phyloP scores from a whole-genome alignment of 2,113 vertebrate genomes.

The Scophthalmus maximus region DNA sequence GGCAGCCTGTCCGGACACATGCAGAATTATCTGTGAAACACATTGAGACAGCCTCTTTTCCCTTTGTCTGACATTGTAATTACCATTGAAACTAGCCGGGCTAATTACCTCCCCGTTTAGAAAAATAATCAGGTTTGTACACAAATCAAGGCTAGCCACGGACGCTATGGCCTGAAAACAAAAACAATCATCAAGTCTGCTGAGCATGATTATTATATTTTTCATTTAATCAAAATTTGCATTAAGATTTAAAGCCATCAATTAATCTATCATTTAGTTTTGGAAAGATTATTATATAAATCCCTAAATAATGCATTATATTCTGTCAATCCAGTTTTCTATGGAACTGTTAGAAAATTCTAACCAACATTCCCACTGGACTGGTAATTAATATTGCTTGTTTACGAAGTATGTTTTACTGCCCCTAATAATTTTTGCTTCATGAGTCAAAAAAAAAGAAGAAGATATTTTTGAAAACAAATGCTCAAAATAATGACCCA shows the following conservation, averaged over 20 bases:
- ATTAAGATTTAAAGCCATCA: conserved; percentile 45
- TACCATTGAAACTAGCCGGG: conserved; percentile 63
- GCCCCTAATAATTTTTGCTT: conserved; percentile 13
- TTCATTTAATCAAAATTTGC: conserved; percentile 52
- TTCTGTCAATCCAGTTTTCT: conserved; percentile 38
- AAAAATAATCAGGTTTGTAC: conserved; percentile 73
- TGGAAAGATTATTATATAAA: conserved; percentile 36
- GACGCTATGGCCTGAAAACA: conserved; percentile 43
- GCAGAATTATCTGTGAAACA: conserved; percentile 57
- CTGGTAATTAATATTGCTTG: conserved; percentile 37
- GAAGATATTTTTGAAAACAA: neutral
- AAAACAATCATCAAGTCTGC: conserved; percentile 53
- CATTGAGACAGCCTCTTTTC: conserved; percentile 66
- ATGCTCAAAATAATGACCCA: neutral
- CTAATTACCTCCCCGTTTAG: conserved; percentile 65
- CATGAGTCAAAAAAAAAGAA: conserved; percentile 9
- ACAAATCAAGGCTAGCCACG: conserved; percentile 64
- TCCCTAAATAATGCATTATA: conserved; percentile 41
- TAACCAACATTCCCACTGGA: conserved; percentile 2
- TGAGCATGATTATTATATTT: conserved; percentile 38
- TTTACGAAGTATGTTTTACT: conserved; percentile 43
- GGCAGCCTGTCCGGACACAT: conserved; percentile 26
- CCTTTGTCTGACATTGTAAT: conserved; percentile 66
- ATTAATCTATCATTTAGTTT: conserved; percentile 47
- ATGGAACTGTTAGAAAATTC: conserved; percentile 25